Conservation (phyloP, 2,797 vertebrate species). For the Gastrophryne carolinensis region DNA sequence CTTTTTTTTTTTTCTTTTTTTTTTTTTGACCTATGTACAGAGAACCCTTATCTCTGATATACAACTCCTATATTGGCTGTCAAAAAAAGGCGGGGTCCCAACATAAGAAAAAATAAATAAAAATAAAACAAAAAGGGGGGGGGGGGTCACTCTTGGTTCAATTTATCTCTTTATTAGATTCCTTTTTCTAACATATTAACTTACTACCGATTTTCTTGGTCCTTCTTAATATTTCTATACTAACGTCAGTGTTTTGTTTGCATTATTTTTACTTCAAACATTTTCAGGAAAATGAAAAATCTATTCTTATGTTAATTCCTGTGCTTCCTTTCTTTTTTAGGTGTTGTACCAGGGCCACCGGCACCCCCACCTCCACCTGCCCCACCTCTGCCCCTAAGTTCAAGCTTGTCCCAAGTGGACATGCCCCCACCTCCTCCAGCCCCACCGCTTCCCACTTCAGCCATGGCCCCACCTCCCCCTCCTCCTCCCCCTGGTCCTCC, state of each 20-base stretch:
- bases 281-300: neutral
- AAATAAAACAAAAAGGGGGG: too few relatives aligned
- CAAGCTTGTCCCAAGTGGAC: slow-evolving; percentile 67
- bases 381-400: slow-evolving; percentile 81
- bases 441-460: slow-evolving; percentile 80
- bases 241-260: neutral
- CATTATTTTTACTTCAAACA: neutral
- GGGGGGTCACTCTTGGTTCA: too few relatives aligned
- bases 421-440: slow-evolving; percentile 43
- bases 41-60: too few relatives aligned
- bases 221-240: neutral
- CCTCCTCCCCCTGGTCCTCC: slow-evolving; percentile 62
- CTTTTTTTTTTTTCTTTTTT: too few relatives aligned
- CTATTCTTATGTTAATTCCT: neutral
- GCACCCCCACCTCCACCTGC: slow-evolving; percentile 88
- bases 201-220: neutral
- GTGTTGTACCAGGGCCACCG: slow-evolving; percentile 75
- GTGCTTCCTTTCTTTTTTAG: slow-evolving; percentile 64
- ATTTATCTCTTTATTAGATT: too few relatives aligned
- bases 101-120: too few relatives aligned
- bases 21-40: too few relatives aligned
- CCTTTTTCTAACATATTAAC: too few relatives aligned
- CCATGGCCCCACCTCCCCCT: slow-evolving; percentile 70
- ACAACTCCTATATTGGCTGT: too few relatives aligned
- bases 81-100: too few relatives aligned